These are phyloP conservation scores for Tenebrio molitor DNA, from an alignment of 1,140 invertebrate species.

Conservation along the genomic window DNA sequence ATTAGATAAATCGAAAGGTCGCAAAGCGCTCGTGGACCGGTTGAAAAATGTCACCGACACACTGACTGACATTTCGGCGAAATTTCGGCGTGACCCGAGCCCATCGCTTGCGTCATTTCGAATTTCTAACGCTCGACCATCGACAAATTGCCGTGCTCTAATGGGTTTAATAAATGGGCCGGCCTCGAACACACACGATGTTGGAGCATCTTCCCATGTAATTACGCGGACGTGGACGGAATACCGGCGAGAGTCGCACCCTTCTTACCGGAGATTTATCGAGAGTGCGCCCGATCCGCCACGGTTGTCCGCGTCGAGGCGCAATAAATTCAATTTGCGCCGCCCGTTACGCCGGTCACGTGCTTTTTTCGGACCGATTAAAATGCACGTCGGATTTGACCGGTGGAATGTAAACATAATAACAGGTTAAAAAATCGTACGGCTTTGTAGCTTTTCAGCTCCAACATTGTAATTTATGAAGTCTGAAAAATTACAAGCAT, in stretches of 20 bases:
- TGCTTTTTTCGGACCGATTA: too few species aligned
- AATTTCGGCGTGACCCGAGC: constrained; percentile 28
- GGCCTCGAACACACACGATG: constrained; percentile 48
- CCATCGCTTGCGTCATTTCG: constrained; percentile 10
- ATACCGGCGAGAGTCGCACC: constrained; percentile 2
- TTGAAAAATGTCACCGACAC: constrained; percentile 24
- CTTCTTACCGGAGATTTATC: constrained; percentile 9
- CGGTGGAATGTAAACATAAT: constrained; percentile 8
- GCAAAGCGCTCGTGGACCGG: background rate
- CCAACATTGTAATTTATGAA: background rate
- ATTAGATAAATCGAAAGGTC: background rate
- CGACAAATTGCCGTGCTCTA: constrained; percentile 45
- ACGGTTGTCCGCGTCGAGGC: too few species aligned
- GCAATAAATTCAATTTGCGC: constrained; percentile 6
- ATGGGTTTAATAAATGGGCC: constrained; percentile 50
- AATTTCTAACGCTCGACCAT: constrained; percentile 40
- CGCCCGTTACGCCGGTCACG: too few species aligned
- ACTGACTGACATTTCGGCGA: constrained; percentile 30
- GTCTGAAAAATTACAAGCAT: background rate
- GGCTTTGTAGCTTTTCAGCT: too few species aligned
- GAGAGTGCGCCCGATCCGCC: too few species aligned
- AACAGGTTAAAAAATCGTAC: too few species aligned
- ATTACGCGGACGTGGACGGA: constrained; percentile 45
- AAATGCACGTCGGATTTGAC: background rate
- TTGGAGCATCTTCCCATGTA: constrained; percentile 45